Evolutionary conservation across 2,797 vertebrate genomes (phyloP), one percentile per base, ranked within the genome.

Genomic region (Hyperoplus immaculatus): DNA sequence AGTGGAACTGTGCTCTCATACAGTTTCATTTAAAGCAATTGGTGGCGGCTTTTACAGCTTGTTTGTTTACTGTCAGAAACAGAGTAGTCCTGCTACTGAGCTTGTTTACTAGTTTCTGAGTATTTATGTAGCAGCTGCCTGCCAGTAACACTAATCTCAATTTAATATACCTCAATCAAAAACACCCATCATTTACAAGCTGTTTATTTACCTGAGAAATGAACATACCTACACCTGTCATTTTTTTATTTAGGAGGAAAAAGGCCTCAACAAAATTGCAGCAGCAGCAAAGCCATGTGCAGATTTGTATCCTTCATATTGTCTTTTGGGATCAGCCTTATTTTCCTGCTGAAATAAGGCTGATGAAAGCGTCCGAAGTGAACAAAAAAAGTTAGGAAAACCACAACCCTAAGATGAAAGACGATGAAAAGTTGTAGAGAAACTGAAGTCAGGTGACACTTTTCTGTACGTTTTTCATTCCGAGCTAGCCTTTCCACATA

Each of bases 21-120:
- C 68, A 53, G 41, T 72, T 83, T 77, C 57, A 67, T 53, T 43
- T 77, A 15, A 67, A 80, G 56, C 45, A 43, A 16, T 57, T 38
- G 38, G 50, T 6, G 49, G 56, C 46, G 46, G 72, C 73, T 56
- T 87, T 87, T 74, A 84, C 72, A 43, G 57, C 67, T 68, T 88
- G 76, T 77, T 74, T 70, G 61, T 78, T 83, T 60, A 36, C 80
- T 63, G 74, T 81, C 77, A 83, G 57, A 75, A 72, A 72, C 59
- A 54, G 64, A 60, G 49, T 72, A 55, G 77, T 60, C 54, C 16
- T 70, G 47, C 61, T 36, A 5, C 41, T 54, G 18, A 65, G 0
- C 75, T 64, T 72, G 69, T 66, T 78, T 71, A 67, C 72, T 45
- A 3, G 3, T 63, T 76, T 72, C n/a, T 51, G 36, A 78, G 82